Percentiles rank a stretch among this genome's conserved stretches.
Conservation (phyloP, 2,888 invertebrate species). For the Apamea crenata region DNA sequence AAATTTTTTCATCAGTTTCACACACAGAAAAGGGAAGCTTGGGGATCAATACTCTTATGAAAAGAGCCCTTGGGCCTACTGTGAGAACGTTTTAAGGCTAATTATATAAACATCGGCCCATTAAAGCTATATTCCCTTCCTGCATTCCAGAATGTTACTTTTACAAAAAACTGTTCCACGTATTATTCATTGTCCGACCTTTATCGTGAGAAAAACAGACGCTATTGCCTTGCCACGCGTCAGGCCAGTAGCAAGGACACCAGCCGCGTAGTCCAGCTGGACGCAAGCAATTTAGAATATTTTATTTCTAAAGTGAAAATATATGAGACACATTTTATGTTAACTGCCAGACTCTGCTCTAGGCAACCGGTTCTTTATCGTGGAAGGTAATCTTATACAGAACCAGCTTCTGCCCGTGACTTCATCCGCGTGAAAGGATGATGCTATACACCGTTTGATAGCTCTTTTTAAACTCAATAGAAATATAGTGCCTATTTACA, state of each 20-base stretch:
- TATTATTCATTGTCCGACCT: not conserved
- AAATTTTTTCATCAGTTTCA: too few relatives aligned
- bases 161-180: not conserved
- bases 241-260: not conserved
- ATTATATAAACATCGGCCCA: not conserved
- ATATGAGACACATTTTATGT: not conserved
- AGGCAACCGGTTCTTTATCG: not conserved
- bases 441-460: too few relatives aligned
- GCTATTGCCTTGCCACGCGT: not conserved
- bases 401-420: too few relatives aligned
- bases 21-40: not conserved
- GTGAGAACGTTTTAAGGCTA: not conserved
- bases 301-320: not conserved
- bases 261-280: not conserved
- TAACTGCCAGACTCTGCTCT: not conserved
- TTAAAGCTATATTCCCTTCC: not conserved
- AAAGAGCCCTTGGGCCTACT: not conserved
- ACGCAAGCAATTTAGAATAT: not conserved
- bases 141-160: too few relatives aligned
- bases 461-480: too few relatives aligned
- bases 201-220: slow-evolving; percentile 24
- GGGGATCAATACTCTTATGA: not conserved
- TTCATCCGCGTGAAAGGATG: too few relatives aligned
- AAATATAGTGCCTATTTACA: too few relatives aligned
- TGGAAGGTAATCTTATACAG: not conserved